phyloP scores from a whole-genome alignment of 1,140 invertebrate genomes.

The Zaprionus lachaisei region DNA sequence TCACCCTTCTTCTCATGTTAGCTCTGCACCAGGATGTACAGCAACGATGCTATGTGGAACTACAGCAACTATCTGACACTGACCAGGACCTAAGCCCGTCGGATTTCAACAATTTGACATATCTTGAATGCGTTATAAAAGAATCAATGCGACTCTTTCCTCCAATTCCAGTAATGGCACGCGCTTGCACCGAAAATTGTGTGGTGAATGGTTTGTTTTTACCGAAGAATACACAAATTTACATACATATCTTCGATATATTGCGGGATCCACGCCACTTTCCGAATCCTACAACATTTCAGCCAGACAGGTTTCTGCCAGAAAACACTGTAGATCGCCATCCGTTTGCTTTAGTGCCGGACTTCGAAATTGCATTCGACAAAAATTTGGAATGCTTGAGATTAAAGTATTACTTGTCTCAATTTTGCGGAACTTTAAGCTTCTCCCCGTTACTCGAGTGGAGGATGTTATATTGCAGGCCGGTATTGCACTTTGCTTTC shows the following conservation, averaged over 20 bases:
- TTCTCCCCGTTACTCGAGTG: conserved; percentile 54
- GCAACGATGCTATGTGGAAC: conserved; percentile 86
- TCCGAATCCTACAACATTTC: conserved; percentile 90
- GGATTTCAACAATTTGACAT: conserved; percentile 87
- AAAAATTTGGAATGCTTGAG: conserved; percentile 85
- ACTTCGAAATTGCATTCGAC: conserved; percentile 77
- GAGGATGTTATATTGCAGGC: conserved; percentile 58
- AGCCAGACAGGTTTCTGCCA: conserved; percentile 90
- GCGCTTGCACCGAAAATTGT: conserved; percentile 85
- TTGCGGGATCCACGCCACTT: conserved; percentile 87
- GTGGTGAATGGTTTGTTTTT: conserved; percentile 83
- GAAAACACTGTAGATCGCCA: conserved; percentile 86
- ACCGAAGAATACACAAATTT: conserved; percentile 85
- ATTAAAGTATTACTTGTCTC: conserved; percentile 84
- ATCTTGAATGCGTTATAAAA: conserved; percentile 88
- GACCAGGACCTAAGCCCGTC: conserved; percentile 76
- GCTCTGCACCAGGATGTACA: conserved; percentile 88
- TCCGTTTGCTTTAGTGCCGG: conserved; percentile 85
- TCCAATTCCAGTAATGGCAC: conserved; percentile 88
- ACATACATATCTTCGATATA: conserved; percentile 85
- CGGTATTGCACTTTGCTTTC: conserved; percentile 51
- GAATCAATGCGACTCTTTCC: conserved; percentile 88
- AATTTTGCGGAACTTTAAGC: conserved; percentile 74
- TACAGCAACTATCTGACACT: conserved; percentile 41
- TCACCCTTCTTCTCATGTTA: conserved; percentile 87